phyloP scores from a whole-genome alignment of 1,140 invertebrate genomes.

The Pectinophora gossypiella region DNA sequence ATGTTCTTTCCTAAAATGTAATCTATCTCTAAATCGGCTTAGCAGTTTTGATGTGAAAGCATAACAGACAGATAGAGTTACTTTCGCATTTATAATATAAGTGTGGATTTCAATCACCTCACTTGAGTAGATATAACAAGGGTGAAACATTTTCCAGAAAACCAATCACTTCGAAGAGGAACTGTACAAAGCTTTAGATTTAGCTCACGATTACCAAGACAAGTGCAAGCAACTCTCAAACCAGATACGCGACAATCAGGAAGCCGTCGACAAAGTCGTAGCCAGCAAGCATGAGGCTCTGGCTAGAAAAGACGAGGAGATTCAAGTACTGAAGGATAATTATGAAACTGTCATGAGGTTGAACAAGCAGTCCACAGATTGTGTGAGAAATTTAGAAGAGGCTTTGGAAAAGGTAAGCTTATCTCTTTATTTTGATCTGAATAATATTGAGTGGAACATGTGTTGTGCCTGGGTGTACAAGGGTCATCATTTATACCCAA shows the following conservation, averaged over 20 bases:
- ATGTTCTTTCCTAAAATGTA: too few relatives aligned
- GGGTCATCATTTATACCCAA: too few relatives aligned
- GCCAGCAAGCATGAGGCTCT: slow-evolving; percentile 39
- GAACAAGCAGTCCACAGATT: slow-evolving; percentile 73
- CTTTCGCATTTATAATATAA: too few relatives aligned
- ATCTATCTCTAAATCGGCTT: too few relatives aligned
- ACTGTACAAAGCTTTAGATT: slow-evolving; percentile 79
- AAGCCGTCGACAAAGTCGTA: slow-evolving; percentile 26
- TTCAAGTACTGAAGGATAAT: slow-evolving; percentile 65
- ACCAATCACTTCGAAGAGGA: slow-evolving; percentile 79
- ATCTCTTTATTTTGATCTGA: too few relatives aligned
- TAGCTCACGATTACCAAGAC: slow-evolving; percentile 81
- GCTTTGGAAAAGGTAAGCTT: slow-evolving; percentile 74
- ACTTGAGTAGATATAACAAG: too few relatives aligned
- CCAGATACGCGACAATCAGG: slow-evolving; percentile 45
- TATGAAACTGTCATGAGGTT: slow-evolving; percentile 70
- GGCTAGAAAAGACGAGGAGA: slow-evolving; percentile 58
- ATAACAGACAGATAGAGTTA: too few relatives aligned
- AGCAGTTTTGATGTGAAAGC: too few relatives aligned
- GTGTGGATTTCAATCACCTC: too few relatives aligned
- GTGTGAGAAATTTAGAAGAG: slow-evolving; percentile 71
- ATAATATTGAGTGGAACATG: too few relatives aligned
- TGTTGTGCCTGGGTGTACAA: too few relatives aligned
- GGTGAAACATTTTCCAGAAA: slow-evolving; percentile 74
- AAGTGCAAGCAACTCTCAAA: slow-evolving; percentile 73